These are phyloP conservation scores for Penaeus monodon DNA, from an alignment of 2,888 invertebrate species.

Conservation along the genomic window DNA sequence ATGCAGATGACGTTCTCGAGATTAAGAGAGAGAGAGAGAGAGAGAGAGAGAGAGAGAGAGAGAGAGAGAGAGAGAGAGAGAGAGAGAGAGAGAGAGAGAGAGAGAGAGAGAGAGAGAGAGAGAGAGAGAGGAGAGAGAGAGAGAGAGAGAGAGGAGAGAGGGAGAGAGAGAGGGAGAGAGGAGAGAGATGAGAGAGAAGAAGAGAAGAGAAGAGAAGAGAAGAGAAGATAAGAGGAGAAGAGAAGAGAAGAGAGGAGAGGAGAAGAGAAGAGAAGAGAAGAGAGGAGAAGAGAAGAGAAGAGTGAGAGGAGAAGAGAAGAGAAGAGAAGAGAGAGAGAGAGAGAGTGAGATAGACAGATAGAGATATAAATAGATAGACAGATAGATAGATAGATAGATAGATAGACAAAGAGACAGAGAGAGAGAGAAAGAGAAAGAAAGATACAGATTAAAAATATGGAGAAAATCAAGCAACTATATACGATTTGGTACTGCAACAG, in stretches of 20 bases:
- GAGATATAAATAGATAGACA: background rate
- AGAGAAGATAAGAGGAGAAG: background rate
- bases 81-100: background rate
- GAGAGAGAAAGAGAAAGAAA: conserved; percentile 1
- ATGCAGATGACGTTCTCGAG: background rate
- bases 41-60: conserved; percentile 12
- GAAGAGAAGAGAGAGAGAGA: background rate
- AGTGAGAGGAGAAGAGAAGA: background rate
- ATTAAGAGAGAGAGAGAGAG: conserved; percentile 21
- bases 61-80: background rate
- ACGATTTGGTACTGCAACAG: too few species aligned
- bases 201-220: background rate
- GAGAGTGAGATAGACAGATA: background rate
- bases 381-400: background rate
- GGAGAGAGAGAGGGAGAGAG: background rate
- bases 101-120: background rate
- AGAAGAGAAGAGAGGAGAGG: background rate
- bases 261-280: background rate
- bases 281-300: background rate
- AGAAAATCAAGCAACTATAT: too few species aligned
- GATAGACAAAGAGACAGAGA: conserved; percentile 24
- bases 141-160: background rate
- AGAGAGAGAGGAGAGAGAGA: background rate
- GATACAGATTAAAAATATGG: background rate
- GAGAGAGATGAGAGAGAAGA: conserved; percentile 3